Evolutionary conservation across 2,113 vertebrate genomes (phyloP).

Genomic region (Hylia prasina): DNA sequence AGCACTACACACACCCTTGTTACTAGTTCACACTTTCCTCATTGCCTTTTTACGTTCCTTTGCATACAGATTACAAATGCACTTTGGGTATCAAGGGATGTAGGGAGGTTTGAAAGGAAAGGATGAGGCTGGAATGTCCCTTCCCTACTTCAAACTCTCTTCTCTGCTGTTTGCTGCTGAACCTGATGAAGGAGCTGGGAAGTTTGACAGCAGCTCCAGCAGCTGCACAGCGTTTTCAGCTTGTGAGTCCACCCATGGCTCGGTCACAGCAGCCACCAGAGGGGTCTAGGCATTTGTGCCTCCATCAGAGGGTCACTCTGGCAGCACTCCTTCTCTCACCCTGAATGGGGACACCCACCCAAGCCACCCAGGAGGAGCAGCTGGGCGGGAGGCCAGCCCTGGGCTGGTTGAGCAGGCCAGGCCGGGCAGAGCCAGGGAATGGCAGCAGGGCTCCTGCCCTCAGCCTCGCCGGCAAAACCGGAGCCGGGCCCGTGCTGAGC

Average conservation of each 20-base stretch:
- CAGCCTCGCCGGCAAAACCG: neutral
- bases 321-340: neutral
- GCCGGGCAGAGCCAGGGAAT: neutral
- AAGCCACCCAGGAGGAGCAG: neutral
- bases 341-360: rapidly evolving
- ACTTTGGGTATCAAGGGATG: neutral
- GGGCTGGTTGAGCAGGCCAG: neutral
- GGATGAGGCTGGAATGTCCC: neutral
- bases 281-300: neutral
- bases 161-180: neutral
- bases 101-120: neutral
- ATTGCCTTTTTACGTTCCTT: neutral
- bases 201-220: neutral
- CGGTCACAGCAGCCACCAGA: neutral
- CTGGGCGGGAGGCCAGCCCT: rapidly evolving
- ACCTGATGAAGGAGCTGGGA: neutral
- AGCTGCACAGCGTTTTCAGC: neutral
- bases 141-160: neutral
- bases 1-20: rapidly evolving
- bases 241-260: neutral
- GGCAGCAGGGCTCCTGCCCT: neutral
- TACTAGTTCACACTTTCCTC: neutral
- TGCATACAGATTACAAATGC: rapidly evolving
- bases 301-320: neutral
- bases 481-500: neutral